Evolutionary conservation across 2,113 vertebrate genomes (phyloP).

Genomic region (Pomatostomus ruficeps): DNA sequence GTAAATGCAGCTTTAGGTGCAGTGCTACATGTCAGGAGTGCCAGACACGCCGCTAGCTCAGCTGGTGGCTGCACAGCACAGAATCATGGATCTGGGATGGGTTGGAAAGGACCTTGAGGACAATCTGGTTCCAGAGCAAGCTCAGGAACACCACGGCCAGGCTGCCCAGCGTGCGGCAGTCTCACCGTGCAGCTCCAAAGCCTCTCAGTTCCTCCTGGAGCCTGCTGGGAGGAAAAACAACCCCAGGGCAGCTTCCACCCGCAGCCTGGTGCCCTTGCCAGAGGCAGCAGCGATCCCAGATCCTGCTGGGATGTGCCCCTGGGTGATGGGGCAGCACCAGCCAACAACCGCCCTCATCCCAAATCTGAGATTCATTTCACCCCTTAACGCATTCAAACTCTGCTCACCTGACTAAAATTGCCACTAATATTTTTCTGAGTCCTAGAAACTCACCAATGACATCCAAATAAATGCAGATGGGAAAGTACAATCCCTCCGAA

Average conservation of each 20-base stretch:
- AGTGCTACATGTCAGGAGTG: background rate
- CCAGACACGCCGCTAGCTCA: rapidly evolving
- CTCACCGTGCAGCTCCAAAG: background rate
- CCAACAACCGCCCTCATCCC: background rate
- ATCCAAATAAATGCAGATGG: background rate
- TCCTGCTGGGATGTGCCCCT: background rate
- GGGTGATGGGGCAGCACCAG: too few relatives aligned
- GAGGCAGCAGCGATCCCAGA: rapidly evolving
- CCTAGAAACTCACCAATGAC: background rate
- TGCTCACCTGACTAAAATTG: background rate
- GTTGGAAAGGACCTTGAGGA: background rate
- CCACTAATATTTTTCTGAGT: background rate
- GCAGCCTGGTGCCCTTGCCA: background rate
- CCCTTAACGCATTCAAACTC: background rate
- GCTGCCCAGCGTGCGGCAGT: rapidly evolving
- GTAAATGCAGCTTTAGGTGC: background rate
- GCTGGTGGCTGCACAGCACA: rapidly evolving
- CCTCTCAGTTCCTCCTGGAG: background rate
- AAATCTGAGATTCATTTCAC: background rate
- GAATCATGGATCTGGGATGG: background rate
- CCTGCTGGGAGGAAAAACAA: background rate
- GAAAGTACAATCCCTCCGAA: background rate
- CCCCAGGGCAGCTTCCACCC: background rate
- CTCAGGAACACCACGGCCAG: background rate
- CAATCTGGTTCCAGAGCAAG: too few relatives aligned